Conservation (phyloP, 2,797 vertebrate species). For the Sciurus vulgaris region DNA sequence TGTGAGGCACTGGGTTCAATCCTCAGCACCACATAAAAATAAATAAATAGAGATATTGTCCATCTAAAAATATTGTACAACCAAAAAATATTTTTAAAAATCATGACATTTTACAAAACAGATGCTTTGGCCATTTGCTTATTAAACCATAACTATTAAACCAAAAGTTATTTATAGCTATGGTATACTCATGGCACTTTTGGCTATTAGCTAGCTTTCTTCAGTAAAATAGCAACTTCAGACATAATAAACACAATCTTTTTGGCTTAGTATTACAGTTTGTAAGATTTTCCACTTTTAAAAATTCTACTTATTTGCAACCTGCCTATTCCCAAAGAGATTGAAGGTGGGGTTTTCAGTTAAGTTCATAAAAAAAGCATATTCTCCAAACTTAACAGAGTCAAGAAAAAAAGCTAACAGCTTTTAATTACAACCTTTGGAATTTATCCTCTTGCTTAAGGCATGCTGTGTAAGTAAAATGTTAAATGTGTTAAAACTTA, state of each 20-base stretch:
- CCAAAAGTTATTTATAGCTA: slow-evolving; percentile 69
- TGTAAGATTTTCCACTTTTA: slow-evolving; percentile 80
- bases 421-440: slow-evolving; percentile 90
- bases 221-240: slow-evolving; percentile 71
- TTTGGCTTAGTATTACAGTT: slow-evolving; percentile 73
- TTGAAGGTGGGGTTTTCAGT: slow-evolving; percentile 78
- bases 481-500: neutral
- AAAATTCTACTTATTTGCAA: slow-evolving; percentile 78
- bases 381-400: slow-evolving; percentile 63
- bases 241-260: slow-evolving; percentile 70
- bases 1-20: no score
- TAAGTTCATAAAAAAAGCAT: slow-evolving; percentile 76
- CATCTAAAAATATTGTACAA: no score
- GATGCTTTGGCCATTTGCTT: slow-evolving; percentile 68
- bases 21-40: no score
- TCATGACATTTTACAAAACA: slow-evolving; percentile 61
- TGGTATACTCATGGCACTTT: slow-evolving; percentile 8
- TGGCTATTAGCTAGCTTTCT: slow-evolving; percentile 63
- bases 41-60: no score
- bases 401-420: slow-evolving; percentile 77
- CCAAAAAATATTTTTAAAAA: neutral
- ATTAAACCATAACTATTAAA: slow-evolving; percentile 75
- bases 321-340: slow-evolving; percentile 66
- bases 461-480: slow-evolving; percentile 93
- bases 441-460: slow-evolving; percentile 95